phyloP scores from a whole-genome alignment of 2,888 invertebrate species.

The Tridacna crocea region DNA sequence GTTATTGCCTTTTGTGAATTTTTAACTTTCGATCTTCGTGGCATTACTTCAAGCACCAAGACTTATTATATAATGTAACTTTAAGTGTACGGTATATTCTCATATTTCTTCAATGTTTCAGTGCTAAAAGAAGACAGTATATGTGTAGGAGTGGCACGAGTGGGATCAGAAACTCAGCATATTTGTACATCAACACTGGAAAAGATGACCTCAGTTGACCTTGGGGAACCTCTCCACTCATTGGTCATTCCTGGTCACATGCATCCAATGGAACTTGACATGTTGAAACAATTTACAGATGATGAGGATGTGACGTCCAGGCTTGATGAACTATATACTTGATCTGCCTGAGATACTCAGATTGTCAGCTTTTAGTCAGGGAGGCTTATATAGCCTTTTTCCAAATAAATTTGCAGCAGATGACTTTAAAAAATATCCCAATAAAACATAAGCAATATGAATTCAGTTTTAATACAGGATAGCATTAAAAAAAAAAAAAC shows the following conservation, averaged over 20 bases:
- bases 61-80: no score
- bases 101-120: conserved; percentile 51
- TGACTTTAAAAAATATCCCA: no score
- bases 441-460: no score
- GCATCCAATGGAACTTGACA: conserved; percentile 96
- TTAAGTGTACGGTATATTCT: no score
- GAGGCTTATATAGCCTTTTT: no score
- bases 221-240: conserved; percentile 97
- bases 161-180: conserved; percentile 91
- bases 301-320: conserved; percentile 65
- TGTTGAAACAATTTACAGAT: conserved; percentile 86
- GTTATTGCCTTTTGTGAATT: no score
- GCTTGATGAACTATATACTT: conserved; percentile 55
- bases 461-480: no score
- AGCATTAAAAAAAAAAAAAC: no score
- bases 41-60: no score
- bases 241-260: conserved; percentile 94
- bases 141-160: conserved; percentile 94
- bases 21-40: no score
- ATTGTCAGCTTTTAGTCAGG: no score
- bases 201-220: conserved; percentile 89
- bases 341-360: neutral
- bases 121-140: conserved; percentile 86
- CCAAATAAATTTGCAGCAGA: no score
- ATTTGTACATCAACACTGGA: conserved; percentile 90